Evolutionary conservation across 1,140 invertebrate genomes (phyloP).

Genomic region (Homalodisca vitripennis): DNA sequence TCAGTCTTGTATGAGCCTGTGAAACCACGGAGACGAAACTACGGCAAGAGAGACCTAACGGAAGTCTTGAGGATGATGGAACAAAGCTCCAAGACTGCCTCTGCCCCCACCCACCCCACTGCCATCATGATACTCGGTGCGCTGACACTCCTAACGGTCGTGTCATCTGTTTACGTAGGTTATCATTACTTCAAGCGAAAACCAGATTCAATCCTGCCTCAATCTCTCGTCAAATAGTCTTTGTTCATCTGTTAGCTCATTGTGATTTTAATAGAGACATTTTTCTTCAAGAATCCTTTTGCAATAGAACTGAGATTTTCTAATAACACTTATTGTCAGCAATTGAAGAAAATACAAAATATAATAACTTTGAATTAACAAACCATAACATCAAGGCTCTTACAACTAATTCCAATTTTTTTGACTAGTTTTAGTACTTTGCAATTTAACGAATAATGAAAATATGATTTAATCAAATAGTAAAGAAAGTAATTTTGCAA

Average conservation of each 20-base stretch:
- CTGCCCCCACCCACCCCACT: not conserved
- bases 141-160: too few relatives aligned
- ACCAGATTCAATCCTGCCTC: not conserved
- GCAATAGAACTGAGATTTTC: not conserved
- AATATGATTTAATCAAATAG: too few relatives aligned
- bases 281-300: not conserved
- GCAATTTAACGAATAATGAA: too few relatives aligned
- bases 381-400: too few relatives aligned
- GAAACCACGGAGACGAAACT: conserved; percentile 12
- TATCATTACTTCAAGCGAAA: too few relatives aligned
- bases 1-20: conserved; percentile 15
- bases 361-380: too few relatives aligned
- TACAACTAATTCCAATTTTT: too few relatives aligned
- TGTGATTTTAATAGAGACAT: conserved; percentile 24
- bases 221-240: not conserved
- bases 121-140: not conserved
- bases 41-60: not conserved
- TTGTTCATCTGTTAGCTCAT: not conserved
- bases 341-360: too few relatives aligned
- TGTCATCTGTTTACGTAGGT: not conserved
- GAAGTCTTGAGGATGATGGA: not conserved
- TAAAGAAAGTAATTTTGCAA: too few relatives aligned
- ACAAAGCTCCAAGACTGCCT: not conserved
- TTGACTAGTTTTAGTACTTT: too few relatives aligned
- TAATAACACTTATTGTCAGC: too few relatives aligned